Percentiles rank a stretch among this genome's conserved stretches.
Evolutionary conservation across 2,888 invertebrate genomes (phyloP).

Genomic region (Folsomia candida): DNA sequence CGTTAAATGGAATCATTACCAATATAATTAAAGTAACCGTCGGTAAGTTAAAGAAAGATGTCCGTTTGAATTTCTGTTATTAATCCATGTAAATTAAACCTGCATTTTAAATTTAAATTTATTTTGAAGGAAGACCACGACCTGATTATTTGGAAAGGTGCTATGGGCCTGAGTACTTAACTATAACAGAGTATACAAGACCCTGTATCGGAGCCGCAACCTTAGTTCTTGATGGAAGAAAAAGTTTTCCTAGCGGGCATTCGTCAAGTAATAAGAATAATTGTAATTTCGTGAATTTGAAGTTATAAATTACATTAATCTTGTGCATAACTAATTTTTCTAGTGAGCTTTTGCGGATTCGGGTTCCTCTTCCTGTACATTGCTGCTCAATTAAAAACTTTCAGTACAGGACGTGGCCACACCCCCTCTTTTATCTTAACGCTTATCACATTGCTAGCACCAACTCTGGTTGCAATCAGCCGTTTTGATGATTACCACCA

Average conservation of each 20-base stretch:
- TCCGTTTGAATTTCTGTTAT: too few relatives aligned
- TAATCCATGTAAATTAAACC: background rate
- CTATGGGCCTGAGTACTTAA: conserved; percentile 68
- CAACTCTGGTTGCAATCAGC: conserved; percentile 70
- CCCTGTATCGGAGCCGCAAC: conserved; percentile 68
- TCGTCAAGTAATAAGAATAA: conserved; percentile 64
- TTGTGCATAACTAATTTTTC: background rate
- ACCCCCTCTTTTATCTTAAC: conserved; percentile 59
- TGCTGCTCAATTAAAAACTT: conserved; percentile 69
- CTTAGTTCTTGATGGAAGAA: conserved; percentile 68
- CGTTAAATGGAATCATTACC: background rate
- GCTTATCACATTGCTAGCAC: conserved; percentile 65
- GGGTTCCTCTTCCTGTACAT: conserved; percentile 69
- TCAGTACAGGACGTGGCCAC: conserved; percentile 64
- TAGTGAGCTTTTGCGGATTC: conserved; percentile 76
- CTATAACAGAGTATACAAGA: conserved; percentile 57
- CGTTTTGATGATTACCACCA: conserved; percentile 86
- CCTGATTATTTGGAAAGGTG: conserved; percentile 84
- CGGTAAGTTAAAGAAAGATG: background rate
- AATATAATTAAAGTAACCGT: background rate
- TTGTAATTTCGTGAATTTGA: background rate
- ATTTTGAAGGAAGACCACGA: conserved; percentile 66
- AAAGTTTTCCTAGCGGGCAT: conserved; percentile 88
- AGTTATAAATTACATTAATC: too few relatives aligned
- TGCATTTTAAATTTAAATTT: background rate